These are phyloP conservation scores for Ostrea denselamellosa DNA, from an alignment of 1,140 invertebrate genomes.

Conservation along the genomic window DNA sequence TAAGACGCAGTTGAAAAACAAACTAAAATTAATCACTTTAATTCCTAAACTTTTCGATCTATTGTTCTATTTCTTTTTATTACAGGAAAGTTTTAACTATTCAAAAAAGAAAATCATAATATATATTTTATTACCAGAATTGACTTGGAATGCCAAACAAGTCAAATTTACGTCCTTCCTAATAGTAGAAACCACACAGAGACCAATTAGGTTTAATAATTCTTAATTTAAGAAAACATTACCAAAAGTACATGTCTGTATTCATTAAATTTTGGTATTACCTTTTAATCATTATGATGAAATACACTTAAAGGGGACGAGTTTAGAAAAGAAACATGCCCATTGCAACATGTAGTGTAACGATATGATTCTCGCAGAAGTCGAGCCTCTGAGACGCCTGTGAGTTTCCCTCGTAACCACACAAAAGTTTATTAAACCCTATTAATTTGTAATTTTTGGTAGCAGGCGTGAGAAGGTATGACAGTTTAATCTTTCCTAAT, in stretches of 20 bases:
- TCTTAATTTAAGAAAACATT: neutral
- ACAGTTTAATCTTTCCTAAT: slow-evolving; percentile 20
- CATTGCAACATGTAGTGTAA: neutral
- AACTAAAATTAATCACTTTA: neutral
- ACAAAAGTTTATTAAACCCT: slow-evolving; percentile 34
- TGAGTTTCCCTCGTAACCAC: neutral
- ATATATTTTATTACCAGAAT: neutral
- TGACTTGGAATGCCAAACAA: neutral
- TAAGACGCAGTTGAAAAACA: neutral
- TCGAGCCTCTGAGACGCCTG: neutral
- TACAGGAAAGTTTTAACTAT: neutral
- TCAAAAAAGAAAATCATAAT: neutral
- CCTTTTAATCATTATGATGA: neutral
- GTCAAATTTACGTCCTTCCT: neutral
- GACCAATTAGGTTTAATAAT: neutral
- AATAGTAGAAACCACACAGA: neutral
- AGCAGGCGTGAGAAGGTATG: slow-evolving; percentile 27
- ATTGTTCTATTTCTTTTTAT: neutral
- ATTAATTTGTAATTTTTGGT: slow-evolving; percentile 39
- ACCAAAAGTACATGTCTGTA: neutral
- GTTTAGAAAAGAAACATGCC: neutral
- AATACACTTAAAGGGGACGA: neutral
- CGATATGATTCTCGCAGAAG: neutral
- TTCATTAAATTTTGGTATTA: neutral
- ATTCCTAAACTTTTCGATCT: neutral